phyloP scores from a whole-genome alignment of 2,113 vertebrate species.

The Lethenteron reissneri region DNA sequence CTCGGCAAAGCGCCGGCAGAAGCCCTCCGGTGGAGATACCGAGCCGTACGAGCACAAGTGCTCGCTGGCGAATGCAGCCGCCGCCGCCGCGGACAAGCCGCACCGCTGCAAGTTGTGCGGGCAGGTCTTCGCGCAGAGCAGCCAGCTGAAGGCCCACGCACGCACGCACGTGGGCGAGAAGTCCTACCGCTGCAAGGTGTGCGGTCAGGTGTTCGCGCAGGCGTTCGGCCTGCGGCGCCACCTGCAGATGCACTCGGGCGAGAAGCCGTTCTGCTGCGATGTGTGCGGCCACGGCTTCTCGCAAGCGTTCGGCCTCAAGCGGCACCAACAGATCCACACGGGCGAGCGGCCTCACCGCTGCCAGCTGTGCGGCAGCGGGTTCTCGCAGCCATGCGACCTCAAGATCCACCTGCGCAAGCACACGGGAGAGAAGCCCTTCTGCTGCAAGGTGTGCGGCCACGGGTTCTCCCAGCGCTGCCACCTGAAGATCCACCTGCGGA shows the following conservation, averaged over 20 bases:
- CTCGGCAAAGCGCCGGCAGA: too few relatives aligned
- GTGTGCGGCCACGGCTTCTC: slow-evolving; percentile 1
- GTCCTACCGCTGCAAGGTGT: too few relatives aligned
- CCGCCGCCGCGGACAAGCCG: too few relatives aligned
- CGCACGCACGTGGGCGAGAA: too few relatives aligned
- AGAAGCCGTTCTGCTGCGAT: background rate
- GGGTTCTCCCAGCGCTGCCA: background rate
- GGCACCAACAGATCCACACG: background rate
- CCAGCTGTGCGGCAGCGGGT: background rate
- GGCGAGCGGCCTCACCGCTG: background rate
- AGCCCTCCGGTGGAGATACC: too few relatives aligned
- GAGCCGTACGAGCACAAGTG: too few relatives aligned
- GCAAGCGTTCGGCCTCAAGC: background rate
- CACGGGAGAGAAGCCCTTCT: background rate
- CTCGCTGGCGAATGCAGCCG: too few relatives aligned
- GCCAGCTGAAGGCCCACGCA: too few relatives aligned
- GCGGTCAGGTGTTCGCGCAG: too few relatives aligned
- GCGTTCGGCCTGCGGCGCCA: too few relatives aligned
- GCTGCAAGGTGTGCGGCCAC: background rate
- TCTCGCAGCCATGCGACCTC: background rate
- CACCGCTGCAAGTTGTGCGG: too few relatives aligned
- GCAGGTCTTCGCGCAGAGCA: too few relatives aligned
- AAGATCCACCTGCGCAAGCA: background rate
- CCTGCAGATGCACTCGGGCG: background rate
- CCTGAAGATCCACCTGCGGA: background rate